Evolutionary conservation across 2,797 vertebrate genomes (phyloP), one percentile per base, ranked within the genome.

Genomic region (Acanthopagrus latus): DNA sequence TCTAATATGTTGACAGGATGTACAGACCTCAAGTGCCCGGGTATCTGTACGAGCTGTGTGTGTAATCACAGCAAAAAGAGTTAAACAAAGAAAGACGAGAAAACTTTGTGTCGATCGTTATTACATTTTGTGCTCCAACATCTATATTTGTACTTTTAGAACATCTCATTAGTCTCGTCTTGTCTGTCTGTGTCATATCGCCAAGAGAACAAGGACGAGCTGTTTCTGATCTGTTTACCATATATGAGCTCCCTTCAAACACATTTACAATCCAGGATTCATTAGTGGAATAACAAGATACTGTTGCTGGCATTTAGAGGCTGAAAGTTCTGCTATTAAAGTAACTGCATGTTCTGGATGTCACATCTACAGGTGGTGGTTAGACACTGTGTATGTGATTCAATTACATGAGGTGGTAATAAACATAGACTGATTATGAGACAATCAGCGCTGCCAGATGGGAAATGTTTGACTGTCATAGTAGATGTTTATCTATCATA

Each of bases 151-250:
- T 65, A 25, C 25, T 67, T 73, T 66, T 25, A 21, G 50, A 68
- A 58, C n/a, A 58, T 71, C 12, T 48, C 18, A 14, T 75, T 54
- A 70, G 38, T 63, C 54, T 67, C 1, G 7, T 72, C 11, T 47
- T 17, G 13, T 73, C n/a, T 4, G 14, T 65, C 17, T 55, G 33
- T 58, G 29, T 77, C 74, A 80, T 8, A 72, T 83, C 86, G 82
- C 78, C 82, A 81, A 79, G 74, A 87, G 71, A 82, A 80, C 81
- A 69, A 75, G 47, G 3, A 46, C 16, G 23, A 51, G 25, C 46
- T 64, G 33, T 71, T 72, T 79, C 57, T 64, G 29, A 71, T 71
- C 25, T 67, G 33, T 52, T 65, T 48, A 75, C n/a, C 5, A 1
- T 60, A 23, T 5, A 57, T n/a, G 3, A 76, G 52, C 23, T 65